A percentile compares a stretch with the other conserved stretches of the same genome.
phyloP scores from a whole-genome alignment of 2,797 vertebrate species.

The Cryptoprocta ferox region DNA sequence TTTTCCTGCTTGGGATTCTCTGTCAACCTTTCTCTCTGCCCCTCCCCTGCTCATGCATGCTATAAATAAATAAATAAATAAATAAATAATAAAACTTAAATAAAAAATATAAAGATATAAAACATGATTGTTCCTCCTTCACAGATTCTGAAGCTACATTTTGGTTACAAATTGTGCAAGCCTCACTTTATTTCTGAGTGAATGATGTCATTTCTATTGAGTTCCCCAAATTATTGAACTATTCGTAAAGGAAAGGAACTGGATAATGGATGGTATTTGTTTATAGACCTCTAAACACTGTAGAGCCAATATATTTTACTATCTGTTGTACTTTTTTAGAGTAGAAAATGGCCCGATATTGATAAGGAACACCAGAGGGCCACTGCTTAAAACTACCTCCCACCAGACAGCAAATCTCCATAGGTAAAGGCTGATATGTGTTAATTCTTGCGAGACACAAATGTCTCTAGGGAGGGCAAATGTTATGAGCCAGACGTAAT shows the following conservation, averaged over 20 bases:
- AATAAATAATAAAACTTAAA: no score
- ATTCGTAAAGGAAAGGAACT: neutral
- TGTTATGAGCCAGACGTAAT: neutral
- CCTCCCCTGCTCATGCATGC: no score
- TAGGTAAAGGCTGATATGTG: neutral
- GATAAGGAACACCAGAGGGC: neutral
- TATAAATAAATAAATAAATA: no score
- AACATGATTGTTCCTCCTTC: neutral
- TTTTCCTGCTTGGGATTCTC: no score
- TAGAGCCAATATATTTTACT: neutral
- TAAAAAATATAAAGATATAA: neutral
- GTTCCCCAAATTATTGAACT: neutral
- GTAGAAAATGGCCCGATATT: neutral
- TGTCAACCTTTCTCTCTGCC: no score
- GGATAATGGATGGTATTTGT: neutral
- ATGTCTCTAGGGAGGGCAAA: neutral
- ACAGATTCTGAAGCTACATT: constrained; percentile 11
- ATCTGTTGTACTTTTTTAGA: neutral
- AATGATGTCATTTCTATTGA: neutral
- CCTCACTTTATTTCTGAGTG: neutral
- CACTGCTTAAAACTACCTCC: neutral
- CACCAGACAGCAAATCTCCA: neutral
- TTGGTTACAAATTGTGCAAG: neutral
- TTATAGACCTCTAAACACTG: neutral
- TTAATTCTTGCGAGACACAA: constrained; percentile 25